Conservation (phyloP, 2,888 invertebrate species). For the Eurois occulta region DNA sequence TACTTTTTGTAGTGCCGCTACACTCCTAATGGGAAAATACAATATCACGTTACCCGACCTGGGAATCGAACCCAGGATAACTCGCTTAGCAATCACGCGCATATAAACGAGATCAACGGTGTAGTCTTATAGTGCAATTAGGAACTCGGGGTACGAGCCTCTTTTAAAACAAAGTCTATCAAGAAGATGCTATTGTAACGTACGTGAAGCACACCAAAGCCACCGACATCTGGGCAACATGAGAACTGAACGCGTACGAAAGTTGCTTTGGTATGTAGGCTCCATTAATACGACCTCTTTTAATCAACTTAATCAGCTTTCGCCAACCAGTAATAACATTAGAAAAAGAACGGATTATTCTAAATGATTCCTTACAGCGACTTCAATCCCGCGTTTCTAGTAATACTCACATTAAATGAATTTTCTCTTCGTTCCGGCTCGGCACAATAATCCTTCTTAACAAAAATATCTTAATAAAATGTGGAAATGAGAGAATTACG, state of each 20-base stretch:
- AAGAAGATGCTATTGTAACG: not conserved
- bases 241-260: not conserved
- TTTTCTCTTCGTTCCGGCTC: constrained; percentile 45
- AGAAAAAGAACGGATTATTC: constrained; percentile 40
- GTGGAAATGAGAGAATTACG: constrained; percentile 49
- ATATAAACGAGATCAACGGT: not conserved
- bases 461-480: constrained; percentile 59
- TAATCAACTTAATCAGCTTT: constrained; percentile 6
- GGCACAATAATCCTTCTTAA: constrained; percentile 55
- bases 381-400: constrained; percentile 32
- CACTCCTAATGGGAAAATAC: not conserved
- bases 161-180: not conserved
- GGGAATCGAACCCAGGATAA: not conserved
- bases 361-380: constrained; percentile 42
- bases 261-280: not conserved
- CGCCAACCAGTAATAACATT: constrained; percentile 17
- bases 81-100: not conserved
- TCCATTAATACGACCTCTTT: not conserved
- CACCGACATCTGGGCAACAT: not conserved
- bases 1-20: too few relatives aligned
- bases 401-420: constrained; percentile 41
- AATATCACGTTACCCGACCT: not conserved
- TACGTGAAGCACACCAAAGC: too few relatives aligned
- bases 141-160: not conserved
- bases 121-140: not conserved